These are phyloP conservation scores for Lasioglossum lativentre DNA, from an alignment of 2,888 invertebrate species.

Conservation along the genomic window DNA sequence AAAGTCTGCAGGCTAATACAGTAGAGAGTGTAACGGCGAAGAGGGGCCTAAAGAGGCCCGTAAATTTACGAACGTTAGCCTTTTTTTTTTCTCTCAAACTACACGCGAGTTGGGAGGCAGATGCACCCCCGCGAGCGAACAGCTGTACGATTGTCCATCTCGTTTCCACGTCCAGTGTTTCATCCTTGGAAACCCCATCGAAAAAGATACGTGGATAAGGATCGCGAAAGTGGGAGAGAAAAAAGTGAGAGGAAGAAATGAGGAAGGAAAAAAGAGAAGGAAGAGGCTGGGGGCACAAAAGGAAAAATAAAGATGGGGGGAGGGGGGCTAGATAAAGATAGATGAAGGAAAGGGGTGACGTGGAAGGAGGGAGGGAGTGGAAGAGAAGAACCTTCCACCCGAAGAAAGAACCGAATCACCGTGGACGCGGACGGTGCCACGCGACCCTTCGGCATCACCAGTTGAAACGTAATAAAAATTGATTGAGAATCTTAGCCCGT, in stretches of 20 bases:
- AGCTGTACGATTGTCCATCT: conserved; percentile 79
- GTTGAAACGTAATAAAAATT: conserved; percentile 75
- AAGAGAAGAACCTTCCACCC: conserved; percentile 24
- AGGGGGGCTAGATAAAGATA: conserved; percentile 22
- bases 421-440: conserved; percentile 67
- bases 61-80: conserved; percentile 54
- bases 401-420: conserved; percentile 61
- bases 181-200: conserved; percentile 68
- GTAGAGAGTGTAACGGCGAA: conserved; percentile 6
- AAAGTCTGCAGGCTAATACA: conserved; percentile 14
- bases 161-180: conserved; percentile 70
- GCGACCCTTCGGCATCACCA: conserved; percentile 65
- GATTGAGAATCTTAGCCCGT: conserved; percentile 73
- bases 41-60: conserved; percentile 46
- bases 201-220: conserved; percentile 71
- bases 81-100: conserved; percentile 32
- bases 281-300: conserved; percentile 4
- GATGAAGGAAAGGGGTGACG: conserved; percentile 44
- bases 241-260: conserved; percentile 10
- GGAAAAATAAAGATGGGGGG: conserved; percentile 55
- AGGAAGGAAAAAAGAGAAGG: conserved; percentile 30
- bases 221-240: conserved; percentile 45
- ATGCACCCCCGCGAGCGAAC: conserved; percentile 81
- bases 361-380: conserved; percentile 10
- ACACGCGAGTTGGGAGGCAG: conserved; percentile 75